Conservation (phyloP, 2,797 vertebrate genomes). For the Melanotaenia nigrans region DNA sequence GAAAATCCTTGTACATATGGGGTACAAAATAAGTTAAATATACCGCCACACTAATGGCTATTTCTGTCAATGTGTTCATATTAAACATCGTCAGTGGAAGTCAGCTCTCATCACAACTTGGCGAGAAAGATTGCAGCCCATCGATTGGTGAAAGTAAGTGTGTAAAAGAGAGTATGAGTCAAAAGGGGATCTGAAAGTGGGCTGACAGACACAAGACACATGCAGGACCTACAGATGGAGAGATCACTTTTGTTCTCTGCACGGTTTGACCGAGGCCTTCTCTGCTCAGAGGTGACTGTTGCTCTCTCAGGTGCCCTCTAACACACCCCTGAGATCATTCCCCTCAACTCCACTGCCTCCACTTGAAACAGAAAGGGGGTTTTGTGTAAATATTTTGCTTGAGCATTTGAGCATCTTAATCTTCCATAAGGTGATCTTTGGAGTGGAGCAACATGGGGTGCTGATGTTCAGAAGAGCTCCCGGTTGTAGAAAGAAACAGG, state of each 20-base stretch:
- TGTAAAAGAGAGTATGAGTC: conserved; percentile 67
- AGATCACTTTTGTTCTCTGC: conserved; percentile 75
- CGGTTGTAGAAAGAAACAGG: conserved; percentile 78
- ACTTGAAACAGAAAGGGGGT: conserved; percentile 73
- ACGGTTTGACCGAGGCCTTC: conserved; percentile 75
- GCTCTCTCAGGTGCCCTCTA: conserved; percentile 70
- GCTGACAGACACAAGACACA: conserved; percentile 69
- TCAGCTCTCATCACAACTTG: conserved; percentile 72
- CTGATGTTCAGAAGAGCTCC: conserved; percentile 83
- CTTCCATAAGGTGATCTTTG: conserved; percentile 85
- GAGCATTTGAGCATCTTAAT: conserved; percentile 83
- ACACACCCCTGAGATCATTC: conserved; percentile 70
- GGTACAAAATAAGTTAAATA: conserved; percentile 36
- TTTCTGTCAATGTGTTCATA: conserved; percentile 54
- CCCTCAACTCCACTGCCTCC: conserved; percentile 61
- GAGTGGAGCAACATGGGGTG: conserved; percentile 78
- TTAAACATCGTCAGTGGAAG: conserved; percentile 57
- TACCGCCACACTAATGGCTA: conserved; percentile 51
- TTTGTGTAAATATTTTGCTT: conserved; percentile 84
- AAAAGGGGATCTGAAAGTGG: conserved; percentile 79
- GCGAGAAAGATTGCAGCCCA: conserved; percentile 67
- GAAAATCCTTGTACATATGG: conserved; percentile 23
- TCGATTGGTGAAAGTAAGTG: conserved; percentile 70
- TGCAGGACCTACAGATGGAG: conserved; percentile 69
- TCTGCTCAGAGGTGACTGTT: conserved; percentile 75